Conservation (phyloP, 2,888 invertebrate genomes). For the Harmothoe impar region DNA sequence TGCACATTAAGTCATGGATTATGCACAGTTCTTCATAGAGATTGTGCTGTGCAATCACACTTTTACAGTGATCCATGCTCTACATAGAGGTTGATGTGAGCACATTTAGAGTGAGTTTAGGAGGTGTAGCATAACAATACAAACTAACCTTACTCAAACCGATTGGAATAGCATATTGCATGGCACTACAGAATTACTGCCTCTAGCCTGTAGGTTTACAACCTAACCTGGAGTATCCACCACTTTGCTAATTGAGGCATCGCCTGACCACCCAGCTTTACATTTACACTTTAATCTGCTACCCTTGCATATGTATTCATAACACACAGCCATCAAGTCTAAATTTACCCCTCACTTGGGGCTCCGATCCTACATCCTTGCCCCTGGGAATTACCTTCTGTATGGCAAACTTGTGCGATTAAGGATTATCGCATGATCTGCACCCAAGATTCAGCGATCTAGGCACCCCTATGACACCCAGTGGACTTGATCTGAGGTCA, state of each 20-base stretch:
- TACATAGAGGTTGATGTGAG: no score
- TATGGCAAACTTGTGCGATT: not conserved
- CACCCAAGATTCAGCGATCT: not conserved
- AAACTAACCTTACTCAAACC: no score
- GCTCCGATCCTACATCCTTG: not conserved
- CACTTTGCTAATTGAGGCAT: not conserved
- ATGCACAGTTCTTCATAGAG: no score
- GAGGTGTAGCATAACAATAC: no score
- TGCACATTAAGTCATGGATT: no score
- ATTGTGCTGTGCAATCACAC: no score
- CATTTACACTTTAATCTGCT: not conserved
- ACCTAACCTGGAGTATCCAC: not conserved
- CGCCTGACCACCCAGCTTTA: conserved; percentile 13
- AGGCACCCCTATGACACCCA: not conserved
- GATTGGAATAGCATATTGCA: no score
- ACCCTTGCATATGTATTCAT: not conserved
- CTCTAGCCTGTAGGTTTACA: not conserved
- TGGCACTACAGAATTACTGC: no score
- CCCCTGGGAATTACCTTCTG: not conserved
- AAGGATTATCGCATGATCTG: not conserved
- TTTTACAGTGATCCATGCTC: no score
- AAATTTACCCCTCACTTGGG: not conserved
- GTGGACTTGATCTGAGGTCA: not conserved
- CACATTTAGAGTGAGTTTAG: no score
- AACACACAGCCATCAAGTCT: not conserved